Evolutionary conservation across 2,888 invertebrate species (phyloP), one percentile per base, ranked within the genome.

Genomic region (Cryptops parisi): DNA sequence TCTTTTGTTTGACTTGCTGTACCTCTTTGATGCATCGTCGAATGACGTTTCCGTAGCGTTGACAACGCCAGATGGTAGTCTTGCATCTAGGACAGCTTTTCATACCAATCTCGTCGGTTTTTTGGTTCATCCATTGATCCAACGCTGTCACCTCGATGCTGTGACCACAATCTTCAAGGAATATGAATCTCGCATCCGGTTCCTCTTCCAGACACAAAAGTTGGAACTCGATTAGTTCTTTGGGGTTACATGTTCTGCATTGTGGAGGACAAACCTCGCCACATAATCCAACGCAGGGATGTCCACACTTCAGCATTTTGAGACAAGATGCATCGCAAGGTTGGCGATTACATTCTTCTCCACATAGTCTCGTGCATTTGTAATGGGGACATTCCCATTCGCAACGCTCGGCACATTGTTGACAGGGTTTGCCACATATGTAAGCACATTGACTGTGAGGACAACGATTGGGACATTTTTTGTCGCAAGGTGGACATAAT

Each of bases 41-140:
- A 12, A 80, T 70, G 2, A 70, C 58, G 55, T 76, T 72, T 55
- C 76, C 75, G 65, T 78, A 80, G 19, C 79, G 71, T 43, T 68
- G 66, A 2, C 76, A 78, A 59, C 71, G 74, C 19, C 75, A 68
- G 15, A 82, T 76, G 0, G 75, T 71, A 21, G 74, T 74, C 52
- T 75, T 76, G 62, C 81, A 81, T 55, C 64, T 65, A 0, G 80
- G 80, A 61, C 81, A 81, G 1, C 53, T 52, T 58, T 70, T 71
- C 43, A 68, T 62, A 23, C 58, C 58, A 19, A 68, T 63, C 55
- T 63, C 63, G 2, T 44, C 54, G 6, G 38, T 40, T n/a, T 38
- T 27, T 26, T 17, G 25, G 5, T 26, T 9, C 52, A 52, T 52
- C 63, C 64, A 68, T 5, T 58, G 25, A 56, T 71, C 70, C 51